Percentiles rank a stretch among this genome's conserved stretches.
These are phyloP conservation scores for Cephalopholis sonnerati DNA, from an alignment of 2,113 vertebrate genomes.

Conservation along the genomic window DNA sequence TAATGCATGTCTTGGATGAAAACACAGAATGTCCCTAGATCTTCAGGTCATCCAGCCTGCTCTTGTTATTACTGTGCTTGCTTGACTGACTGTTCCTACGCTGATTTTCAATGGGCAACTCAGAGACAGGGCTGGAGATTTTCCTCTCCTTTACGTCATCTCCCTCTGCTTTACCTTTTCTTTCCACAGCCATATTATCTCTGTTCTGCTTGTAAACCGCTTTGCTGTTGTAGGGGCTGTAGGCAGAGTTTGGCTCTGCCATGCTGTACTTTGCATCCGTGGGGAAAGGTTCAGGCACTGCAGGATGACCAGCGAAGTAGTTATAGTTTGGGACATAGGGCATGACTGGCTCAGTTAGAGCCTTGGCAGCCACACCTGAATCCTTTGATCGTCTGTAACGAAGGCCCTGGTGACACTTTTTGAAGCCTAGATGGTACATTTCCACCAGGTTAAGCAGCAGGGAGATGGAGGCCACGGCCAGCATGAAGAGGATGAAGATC, in stretches of 20 bases:
- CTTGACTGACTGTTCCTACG: slow-evolving; percentile 83
- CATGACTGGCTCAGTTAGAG: slow-evolving; percentile 65
- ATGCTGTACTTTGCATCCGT: slow-evolving; percentile 79
- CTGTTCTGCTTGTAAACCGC: slow-evolving; percentile 86
- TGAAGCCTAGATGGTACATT: slow-evolving; percentile 90
- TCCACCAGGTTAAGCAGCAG: slow-evolving; percentile 91
- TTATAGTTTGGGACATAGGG: slow-evolving; percentile 83
- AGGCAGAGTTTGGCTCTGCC: slow-evolving; percentile 74
- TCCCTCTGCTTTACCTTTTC: slow-evolving; percentile 74
- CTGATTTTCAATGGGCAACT: slow-evolving; percentile 69
- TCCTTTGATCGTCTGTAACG: slow-evolving; percentile 67
- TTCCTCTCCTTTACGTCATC: slow-evolving; percentile 69
- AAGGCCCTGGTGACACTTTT: slow-evolving; percentile 84
- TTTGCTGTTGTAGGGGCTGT: slow-evolving; percentile 82
- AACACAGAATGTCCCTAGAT: slow-evolving; percentile 68
- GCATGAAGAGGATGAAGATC: slow-evolving; percentile 92
- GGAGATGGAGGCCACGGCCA: slow-evolving; percentile 88
- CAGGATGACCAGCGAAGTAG: slow-evolving; percentile 75
- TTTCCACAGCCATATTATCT: slow-evolving; percentile 86
- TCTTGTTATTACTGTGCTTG: slow-evolving; percentile 84
- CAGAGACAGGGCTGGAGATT: slow-evolving; percentile 60
- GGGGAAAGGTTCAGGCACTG: slow-evolving; percentile 69
- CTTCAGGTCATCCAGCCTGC: slow-evolving; percentile 83
- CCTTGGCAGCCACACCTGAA: slow-evolving; percentile 45
- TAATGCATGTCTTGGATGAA: not conserved